Conservation (phyloP, 2,113 vertebrate genomes). For the Gobius niger region DNA sequence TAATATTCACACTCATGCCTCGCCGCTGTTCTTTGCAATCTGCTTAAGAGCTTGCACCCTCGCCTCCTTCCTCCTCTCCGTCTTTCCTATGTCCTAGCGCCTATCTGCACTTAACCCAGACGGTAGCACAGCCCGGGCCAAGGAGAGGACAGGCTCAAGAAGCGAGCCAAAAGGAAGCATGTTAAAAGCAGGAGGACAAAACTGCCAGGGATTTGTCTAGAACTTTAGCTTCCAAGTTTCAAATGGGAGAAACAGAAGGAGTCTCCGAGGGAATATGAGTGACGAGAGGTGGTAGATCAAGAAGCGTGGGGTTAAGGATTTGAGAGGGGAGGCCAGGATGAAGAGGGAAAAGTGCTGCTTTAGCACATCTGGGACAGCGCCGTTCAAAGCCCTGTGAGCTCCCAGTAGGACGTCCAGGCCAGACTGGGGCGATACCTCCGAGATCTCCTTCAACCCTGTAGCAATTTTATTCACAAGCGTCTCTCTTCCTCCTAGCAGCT, state of each 20-base stretch:
- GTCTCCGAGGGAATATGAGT: constrained; percentile 15
- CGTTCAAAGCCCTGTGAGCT: constrained; percentile 19
- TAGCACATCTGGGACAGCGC: constrained; percentile 53
- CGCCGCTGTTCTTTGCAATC: constrained; percentile 70
- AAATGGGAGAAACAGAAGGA: constrained; percentile 21
- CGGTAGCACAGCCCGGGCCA: constrained; percentile 36
- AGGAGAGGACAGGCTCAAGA: constrained; percentile 46
- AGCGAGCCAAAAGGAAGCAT: constrained; percentile 25
- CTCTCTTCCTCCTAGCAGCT: constrained; percentile 38
- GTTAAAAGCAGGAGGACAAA: constrained; percentile 26
- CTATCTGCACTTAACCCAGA: constrained; percentile 46
- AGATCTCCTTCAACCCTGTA: constrained; percentile 47
- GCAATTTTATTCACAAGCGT: constrained; percentile 58
- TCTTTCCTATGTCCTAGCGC: constrained; percentile 49
- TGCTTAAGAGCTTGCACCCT: constrained; percentile 74
- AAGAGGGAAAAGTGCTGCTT: constrained; percentile 30
- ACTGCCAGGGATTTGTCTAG: constrained; percentile 19
- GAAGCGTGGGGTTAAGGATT: constrained; percentile 10
- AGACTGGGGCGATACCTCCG: constrained; percentile 29
- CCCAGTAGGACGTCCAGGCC: constrained; percentile 38
- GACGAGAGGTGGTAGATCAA: constrained; percentile 26
- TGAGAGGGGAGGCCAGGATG: constrained; percentile 30
- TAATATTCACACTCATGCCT: constrained; percentile 75
- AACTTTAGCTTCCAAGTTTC: constrained; percentile 10
- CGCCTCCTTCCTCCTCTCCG: constrained; percentile 57